phyloP scores from a whole-genome alignment of 1,140 invertebrate genomes.

The Dicyema japonicum region DNA sequence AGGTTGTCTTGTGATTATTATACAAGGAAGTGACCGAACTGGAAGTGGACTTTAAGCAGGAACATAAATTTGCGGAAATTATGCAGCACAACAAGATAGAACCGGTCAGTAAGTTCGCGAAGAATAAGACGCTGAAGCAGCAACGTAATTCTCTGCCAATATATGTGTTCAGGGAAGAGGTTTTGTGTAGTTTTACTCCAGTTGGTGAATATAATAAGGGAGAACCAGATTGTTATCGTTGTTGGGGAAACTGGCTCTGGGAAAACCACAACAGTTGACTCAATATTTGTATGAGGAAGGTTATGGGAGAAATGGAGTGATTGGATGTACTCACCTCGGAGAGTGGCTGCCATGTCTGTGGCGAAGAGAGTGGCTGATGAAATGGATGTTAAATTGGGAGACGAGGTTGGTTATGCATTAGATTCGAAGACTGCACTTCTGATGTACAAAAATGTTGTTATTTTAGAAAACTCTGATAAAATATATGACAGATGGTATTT shows the following conservation, averaged over 20 bases:
- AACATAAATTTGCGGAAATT: slow-evolving; percentile 81
- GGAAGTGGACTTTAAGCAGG: slow-evolving; percentile 28
- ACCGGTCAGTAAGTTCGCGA: slow-evolving; percentile 53
- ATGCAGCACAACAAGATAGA: slow-evolving; percentile 32
- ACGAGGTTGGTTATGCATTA: slow-evolving; percentile 67
- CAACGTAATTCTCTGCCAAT: slow-evolving; percentile 69
- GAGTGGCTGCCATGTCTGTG: slow-evolving; percentile 92
- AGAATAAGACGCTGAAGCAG: slow-evolving; percentile 44
- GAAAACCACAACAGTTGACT: slow-evolving; percentile 4
- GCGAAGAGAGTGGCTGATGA: slow-evolving; percentile 93
- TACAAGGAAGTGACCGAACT: slow-evolving; percentile 8
- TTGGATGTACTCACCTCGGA: slow-evolving; percentile 67
- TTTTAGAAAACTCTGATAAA: slow-evolving; percentile 54
- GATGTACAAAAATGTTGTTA: slow-evolving; percentile 25
- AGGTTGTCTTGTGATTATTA: slow-evolving; percentile 28
- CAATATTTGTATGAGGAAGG: slow-evolving; percentile 78
- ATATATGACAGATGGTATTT: slow-evolving; percentile 96
- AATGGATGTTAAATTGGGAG: slow-evolving; percentile 47
- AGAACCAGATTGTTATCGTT: slow-evolving; percentile 73
- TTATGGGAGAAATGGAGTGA: slow-evolving; percentile 59
- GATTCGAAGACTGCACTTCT: slow-evolving; percentile 92
- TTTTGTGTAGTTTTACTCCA: slow-evolving; percentile 10
- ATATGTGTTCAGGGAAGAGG: slow-evolving; percentile 66
- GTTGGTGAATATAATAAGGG: slow-evolving; percentile 36
- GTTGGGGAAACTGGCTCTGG: slow-evolving; percentile 92